Base-by-base conservation (phyloP, 2,113 vertebrate genomes). In the Drymodes brunneopygia region DNA sequence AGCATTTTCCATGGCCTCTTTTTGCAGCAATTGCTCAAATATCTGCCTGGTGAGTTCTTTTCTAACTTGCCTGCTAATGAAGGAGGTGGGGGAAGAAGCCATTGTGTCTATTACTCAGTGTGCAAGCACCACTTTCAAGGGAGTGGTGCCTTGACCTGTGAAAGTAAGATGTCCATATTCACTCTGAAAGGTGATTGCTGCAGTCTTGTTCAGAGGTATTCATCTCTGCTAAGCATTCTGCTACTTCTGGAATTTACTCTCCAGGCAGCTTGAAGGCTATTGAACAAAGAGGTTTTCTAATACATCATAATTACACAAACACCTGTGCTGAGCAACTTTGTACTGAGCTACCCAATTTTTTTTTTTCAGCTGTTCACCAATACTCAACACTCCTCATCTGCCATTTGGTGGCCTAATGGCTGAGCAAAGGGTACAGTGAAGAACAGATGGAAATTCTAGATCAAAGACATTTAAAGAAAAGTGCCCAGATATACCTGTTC, bases 221-320 rank as follows among this genome's bases (percentile, higher is more conserved):
- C 19, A 78, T 61, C 88, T 94, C 62, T 82, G 54, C 64, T 85
- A 89, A 91, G 78, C 60, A 38, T 86, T 42, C 42, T 42, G 42
- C 42, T 42, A 42, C 12, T 88, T 77, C 72, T 93, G 77, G 88
- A 84, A 88, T 87, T 78, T 69, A 40, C 69, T 88, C 48, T 90
- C 71, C 6, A 69, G 61, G 61, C 57, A 95, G 81, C 93, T 95
- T 97, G 96, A 97, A 97, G 95, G 94, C 94, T 95, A 88, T 2
- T 97, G 92, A 97, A 89, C 94, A 97, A 60, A 74, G 56, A 88
- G 56, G 80, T 70, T 95, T 92, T 69, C 70, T 97, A 95, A 97
- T 96, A 81, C 24, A 95, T 97, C 96, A 97, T 95, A 96, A 97
- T 98, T 97, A 97, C 8, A 73, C 79, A 90, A 98, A 97, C 96